Base-by-base conservation (phyloP, 2,113 vertebrate species). In the Microcebus lehilahytsara region DNA sequence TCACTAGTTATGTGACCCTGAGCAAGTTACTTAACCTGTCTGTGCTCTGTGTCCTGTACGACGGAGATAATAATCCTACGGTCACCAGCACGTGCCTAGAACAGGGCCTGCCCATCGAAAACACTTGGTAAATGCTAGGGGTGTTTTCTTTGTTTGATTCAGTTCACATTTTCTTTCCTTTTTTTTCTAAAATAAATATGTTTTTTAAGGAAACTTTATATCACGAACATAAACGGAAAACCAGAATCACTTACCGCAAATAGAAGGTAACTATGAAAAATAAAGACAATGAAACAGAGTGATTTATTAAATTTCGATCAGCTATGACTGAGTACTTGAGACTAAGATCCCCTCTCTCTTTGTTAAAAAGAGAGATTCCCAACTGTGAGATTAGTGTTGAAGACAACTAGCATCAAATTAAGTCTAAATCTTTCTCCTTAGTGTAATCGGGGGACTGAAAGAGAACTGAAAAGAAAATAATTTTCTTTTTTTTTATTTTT, bases 171-270 rank as follows among this genome's bases (percentile, higher is more conserved):
- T 64, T 78, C 23, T 89, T 40, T 53, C 25, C 53, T 23, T 60
- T 22, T 30, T 80, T 83, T 16, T 22, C 67, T 95, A 91, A 95
- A 89, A 94, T 75, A 84, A 95, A 85, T 74, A 53, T 67, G 81
- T 22, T 85, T 85, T 71, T 75, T 67, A 97, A 90, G 92, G 72
- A 91, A 95, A 95, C 78, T 95, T 89, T 89, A 4, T 84, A 77
- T 96, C 66, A 89, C 16, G 60, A 81, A 71, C 34, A 94, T 69
- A 88, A 77, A 89, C 7, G 56, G 86, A 89, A 96, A 96, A 72
- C 62, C 64, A 95, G 84, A 96, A 81, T 96, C 87, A 86, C 51
- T 42, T 67, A 53, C 89, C 67, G 75, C 60, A 46, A 83, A 85
- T 23, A 89, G 78, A 86, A 88, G 58, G 42, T 93, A 94, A 78